phyloP scores from a whole-genome alignment of 92 coral and sea anemone species.

The Paragorgia papillata region DNA sequence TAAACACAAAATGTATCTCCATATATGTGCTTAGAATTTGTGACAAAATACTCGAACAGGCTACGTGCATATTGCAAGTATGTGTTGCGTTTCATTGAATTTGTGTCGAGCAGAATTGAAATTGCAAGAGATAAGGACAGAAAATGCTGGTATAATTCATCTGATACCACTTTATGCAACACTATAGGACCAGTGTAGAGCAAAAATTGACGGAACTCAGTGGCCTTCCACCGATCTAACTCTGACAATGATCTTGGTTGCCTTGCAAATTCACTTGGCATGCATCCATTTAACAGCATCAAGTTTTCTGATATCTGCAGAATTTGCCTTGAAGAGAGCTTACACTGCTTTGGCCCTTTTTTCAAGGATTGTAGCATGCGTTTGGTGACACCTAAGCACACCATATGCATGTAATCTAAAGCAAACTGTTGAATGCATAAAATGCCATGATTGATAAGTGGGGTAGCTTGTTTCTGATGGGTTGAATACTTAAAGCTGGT shows the following conservation, averaged over 20 bases:
- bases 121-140: not conserved
- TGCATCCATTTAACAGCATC: constrained; percentile 1
- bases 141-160: not conserved
- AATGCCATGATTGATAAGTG: no score
- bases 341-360: not conserved
- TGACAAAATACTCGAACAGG: no score
- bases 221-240: no score
- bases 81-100: no score
- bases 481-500: no score
- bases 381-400: constrained; percentile 3
- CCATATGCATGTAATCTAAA: no score
- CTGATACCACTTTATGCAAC: not conserved
- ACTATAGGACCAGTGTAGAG: constrained; percentile 10
- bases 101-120: not conserved
- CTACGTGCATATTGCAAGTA: no score
- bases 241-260: constrained; percentile 15
- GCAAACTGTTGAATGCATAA: no score
- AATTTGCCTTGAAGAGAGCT: constrained; percentile 3
- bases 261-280: constrained; percentile 26
- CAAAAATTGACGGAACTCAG: constrained; percentile 13
- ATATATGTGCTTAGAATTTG: no score
- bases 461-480: no score
- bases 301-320: constrained; percentile 22
- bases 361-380: not conserved
- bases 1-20: no score